Percentiles rank a stretch among this genome's conserved stretches.
phyloP scores from a whole-genome alignment of 2,888 invertebrate species.

The Eueremaeus valkanovi region DNA sequence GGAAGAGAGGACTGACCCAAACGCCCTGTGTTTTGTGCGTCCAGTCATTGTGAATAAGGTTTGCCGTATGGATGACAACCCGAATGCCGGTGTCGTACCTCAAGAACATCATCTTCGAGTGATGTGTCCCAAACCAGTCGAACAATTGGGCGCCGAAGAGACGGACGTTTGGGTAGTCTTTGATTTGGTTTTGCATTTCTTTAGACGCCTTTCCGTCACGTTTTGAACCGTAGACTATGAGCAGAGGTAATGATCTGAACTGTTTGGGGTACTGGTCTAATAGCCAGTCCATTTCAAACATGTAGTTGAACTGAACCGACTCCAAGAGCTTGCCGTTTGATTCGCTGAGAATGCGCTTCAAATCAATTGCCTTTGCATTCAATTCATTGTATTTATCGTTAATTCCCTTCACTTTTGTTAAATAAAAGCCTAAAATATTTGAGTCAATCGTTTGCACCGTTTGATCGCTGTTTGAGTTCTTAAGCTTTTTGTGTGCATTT shows the following conservation, averaged over 20 bases:
- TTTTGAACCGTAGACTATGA: constrained; percentile 73
- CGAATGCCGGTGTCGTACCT: constrained; percentile 74
- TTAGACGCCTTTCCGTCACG: constrained; percentile 54
- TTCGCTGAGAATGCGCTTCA: constrained; percentile 52
- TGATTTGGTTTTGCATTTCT: constrained; percentile 48
- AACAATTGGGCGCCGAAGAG: constrained; percentile 67
- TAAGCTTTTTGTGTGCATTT: background rate
- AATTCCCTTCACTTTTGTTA: constrained; percentile 52
- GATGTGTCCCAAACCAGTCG: constrained; percentile 78
- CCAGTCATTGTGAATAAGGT: constrained; percentile 88
- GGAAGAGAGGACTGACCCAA: constrained; percentile 82
- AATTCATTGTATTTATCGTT: constrained; percentile 49
- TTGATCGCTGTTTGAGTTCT: background rate
- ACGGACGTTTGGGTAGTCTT: constrained; percentile 60
- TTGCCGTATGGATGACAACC: constrained; percentile 84
- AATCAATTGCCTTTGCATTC: constrained; percentile 48
- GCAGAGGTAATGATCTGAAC: constrained; percentile 63
- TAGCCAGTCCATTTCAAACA: constrained; percentile 86
- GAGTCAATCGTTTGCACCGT: background rate
- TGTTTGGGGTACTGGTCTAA: constrained; percentile 72
- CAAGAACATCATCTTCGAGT: constrained; percentile 81
- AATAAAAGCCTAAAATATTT: constrained; percentile 47
- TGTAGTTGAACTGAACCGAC: constrained; percentile 70
- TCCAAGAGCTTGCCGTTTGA: constrained; percentile 52
- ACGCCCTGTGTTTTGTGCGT: constrained; percentile 79